A percentile compares a stretch with the other conserved stretches of the same genome.
phyloP scores from a whole-genome alignment of 2,113 vertebrate genomes.

The Amphiprion ocellaris region DNA sequence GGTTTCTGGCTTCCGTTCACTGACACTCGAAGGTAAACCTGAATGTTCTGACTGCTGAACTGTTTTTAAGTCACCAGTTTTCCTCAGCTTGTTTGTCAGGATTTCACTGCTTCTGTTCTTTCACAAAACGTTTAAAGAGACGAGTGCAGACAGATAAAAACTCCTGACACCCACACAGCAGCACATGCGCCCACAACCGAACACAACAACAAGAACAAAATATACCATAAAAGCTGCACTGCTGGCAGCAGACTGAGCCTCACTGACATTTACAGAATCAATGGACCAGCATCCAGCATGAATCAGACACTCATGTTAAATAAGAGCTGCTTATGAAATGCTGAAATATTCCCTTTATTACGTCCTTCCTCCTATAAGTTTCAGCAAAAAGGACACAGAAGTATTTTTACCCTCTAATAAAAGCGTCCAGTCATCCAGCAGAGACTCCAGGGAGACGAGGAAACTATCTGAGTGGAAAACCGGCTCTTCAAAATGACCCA shows the following conservation, averaged over 20 bases:
- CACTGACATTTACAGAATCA: conserved; percentile 41
- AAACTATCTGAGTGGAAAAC: conserved; percentile 41
- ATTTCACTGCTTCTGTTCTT: conserved; percentile 17
- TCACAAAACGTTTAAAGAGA: conserved; percentile 30
- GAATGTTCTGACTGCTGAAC: too few species aligned
- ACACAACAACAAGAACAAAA: conserved; percentile 25
- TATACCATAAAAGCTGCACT: conserved; percentile 28
- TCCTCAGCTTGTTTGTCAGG: background rate
- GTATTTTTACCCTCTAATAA: conserved; percentile 31
- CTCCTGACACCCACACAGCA: conserved; percentile 5
- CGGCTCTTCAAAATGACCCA: conserved; percentile 12
- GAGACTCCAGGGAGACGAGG: conserved; percentile 37
- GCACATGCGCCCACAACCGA: conserved; percentile 20
- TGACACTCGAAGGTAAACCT: too few species aligned
- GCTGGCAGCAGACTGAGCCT: conserved; percentile 30
- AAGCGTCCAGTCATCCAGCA: conserved; percentile 27
- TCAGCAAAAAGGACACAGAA: background rate
- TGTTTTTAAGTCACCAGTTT: too few species aligned
- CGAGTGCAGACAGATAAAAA: conserved; percentile 9
- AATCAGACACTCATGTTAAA: conserved; percentile 23
- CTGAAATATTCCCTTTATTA: background rate
- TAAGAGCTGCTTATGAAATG: background rate
- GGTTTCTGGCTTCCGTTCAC: too few species aligned
- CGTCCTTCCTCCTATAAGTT: background rate
- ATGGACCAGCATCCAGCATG: conserved; percentile 2